These are phyloP conservation scores for Dromius quadrimaculatus DNA, from an alignment of 2,888 invertebrate species.

Conservation along the genomic window DNA sequence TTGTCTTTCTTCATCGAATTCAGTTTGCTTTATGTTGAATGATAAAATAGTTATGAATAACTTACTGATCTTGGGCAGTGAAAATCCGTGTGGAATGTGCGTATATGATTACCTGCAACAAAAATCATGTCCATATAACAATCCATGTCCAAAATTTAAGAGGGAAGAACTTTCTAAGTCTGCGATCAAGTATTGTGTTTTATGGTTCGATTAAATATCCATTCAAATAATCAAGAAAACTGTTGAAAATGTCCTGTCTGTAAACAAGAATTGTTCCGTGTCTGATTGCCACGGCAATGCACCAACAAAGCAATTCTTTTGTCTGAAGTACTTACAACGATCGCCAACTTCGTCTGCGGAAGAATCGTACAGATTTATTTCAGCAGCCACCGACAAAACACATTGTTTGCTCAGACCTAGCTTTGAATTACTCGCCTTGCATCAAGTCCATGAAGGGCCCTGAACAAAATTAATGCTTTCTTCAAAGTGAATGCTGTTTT, in stretches of 20 bases:
- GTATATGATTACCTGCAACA: no score
- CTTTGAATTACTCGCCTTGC: conserved; percentile 28
- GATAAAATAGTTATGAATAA: no score
- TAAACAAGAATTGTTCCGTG: conserved; percentile 13
- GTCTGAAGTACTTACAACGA: conserved; percentile 12
- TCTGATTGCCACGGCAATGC: conserved; percentile 26
- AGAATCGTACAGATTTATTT: conserved; percentile 37
- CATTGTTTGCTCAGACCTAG: conserved; percentile 35
- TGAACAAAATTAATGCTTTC: conserved; percentile 44
- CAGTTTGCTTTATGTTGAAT: conserved; percentile 26
- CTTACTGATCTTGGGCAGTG: no score
- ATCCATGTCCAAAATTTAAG: no score
- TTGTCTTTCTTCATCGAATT: background rate
- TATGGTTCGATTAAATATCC: no score
- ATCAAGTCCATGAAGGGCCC: conserved; percentile 26
- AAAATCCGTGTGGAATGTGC: no score
- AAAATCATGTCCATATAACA: no score
- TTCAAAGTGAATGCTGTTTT: conserved; percentile 40
- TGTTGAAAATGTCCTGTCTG: conserved; percentile 5
- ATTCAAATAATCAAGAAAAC: no score
- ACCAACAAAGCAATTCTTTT: conserved; percentile 11
- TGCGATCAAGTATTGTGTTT: no score
- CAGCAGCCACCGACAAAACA: conserved; percentile 27
- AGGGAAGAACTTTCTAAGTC: no score
- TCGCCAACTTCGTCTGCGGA: conserved; percentile 14